Conservation (phyloP, 2,888 invertebrate species). For the Euspilapteryx auroguttella region DNA sequence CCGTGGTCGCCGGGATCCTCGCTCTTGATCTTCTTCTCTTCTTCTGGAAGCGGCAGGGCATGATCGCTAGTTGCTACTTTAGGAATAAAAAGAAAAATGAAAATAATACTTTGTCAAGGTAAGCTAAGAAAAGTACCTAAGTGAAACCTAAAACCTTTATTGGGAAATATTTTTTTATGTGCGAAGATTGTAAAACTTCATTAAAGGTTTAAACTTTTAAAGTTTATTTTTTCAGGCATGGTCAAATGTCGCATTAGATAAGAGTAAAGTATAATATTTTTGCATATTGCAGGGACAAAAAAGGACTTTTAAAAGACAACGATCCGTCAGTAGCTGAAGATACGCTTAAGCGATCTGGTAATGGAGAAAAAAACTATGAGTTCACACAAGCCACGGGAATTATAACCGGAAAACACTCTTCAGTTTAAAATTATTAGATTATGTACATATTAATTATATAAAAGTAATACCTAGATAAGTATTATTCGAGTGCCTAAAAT, state of each 20-base stretch:
- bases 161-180: no score
- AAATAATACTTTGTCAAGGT: slow-evolving; percentile 37
- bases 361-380: slow-evolving; percentile 40
- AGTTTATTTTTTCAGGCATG: no score
- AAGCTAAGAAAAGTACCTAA: no score
- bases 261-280: background rate
- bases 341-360: slow-evolving; percentile 20
- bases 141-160: no score
- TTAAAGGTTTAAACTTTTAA: no score
- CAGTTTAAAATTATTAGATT: slow-evolving; percentile 33
- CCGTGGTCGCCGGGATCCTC: slow-evolving; percentile 73
- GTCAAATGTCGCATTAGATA: no score
- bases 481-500: no score
- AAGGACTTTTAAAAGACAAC: slow-evolving; percentile 36
- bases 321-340: slow-evolving; percentile 19
- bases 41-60: slow-evolving; percentile 62
- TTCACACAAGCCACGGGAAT: slow-evolving; percentile 46
- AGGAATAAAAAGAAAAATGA: slow-evolving; percentile 64
- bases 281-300: slow-evolving; percentile 40
- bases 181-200: no score
- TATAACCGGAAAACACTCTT: slow-evolving; percentile 50
- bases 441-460: no score
- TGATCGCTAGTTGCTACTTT: slow-evolving; percentile 67
- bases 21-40: slow-evolving; percentile 82
- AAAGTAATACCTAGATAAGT: no score